Conservation (phyloP, 2,888 invertebrate species). For the Palloptera scutellata region DNA sequence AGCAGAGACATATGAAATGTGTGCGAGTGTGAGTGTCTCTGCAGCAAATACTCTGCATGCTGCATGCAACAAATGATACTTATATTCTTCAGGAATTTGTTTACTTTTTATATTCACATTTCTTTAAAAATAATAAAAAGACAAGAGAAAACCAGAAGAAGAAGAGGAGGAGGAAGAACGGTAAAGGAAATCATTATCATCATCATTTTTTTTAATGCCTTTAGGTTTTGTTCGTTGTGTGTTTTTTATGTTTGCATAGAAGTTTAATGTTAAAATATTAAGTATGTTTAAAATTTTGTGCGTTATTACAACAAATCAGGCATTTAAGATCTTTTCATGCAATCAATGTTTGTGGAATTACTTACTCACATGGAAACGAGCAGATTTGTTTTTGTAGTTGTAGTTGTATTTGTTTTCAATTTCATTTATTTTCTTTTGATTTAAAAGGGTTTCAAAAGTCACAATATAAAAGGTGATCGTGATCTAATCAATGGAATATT, state of each 20-base stretch:
- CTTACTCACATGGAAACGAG: conserved; percentile 12
- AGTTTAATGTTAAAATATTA: not conserved
- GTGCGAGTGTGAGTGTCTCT: no score
- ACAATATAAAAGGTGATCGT: no score
- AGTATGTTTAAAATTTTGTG: conserved; percentile 19
- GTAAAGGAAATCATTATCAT: no score
- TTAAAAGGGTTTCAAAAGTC: not conserved
- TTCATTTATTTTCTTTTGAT: not conserved
- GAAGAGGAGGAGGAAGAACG: not conserved
- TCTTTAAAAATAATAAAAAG: not conserved
- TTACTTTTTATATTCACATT: conserved; percentile 19
- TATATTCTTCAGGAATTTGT: conserved; percentile 21
- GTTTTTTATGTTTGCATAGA: no score
- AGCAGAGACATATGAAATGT: no score
- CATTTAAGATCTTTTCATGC: conserved; percentile 17
- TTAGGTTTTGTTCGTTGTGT: conserved; percentile 4
- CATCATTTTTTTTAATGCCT: conserved; percentile 14
- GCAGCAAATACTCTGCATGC: no score
- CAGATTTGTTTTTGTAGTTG: conserved; percentile 7
- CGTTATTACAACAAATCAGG: conserved; percentile 23
- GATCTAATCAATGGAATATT: no score
- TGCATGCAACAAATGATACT: conserved; percentile 9
- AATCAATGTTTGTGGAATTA: conserved; percentile 22
- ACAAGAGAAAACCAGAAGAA: not conserved
- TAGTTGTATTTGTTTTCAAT: not conserved